phyloP scores from a whole-genome alignment of 2,113 vertebrate species.

The Menura novaehollandiae region DNA sequence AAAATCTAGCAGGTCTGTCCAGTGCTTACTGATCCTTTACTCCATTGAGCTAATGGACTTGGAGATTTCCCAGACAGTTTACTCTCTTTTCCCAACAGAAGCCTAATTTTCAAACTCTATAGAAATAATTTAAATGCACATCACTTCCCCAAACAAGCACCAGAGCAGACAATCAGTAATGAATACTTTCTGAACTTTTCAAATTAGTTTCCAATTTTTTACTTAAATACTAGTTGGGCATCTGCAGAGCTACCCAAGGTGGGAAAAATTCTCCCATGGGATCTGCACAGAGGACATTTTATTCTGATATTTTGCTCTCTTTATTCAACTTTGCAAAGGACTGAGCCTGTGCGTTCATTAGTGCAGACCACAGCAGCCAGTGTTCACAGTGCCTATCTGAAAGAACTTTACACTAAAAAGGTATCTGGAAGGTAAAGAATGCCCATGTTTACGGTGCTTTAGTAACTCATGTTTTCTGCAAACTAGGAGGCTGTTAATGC shows the following conservation, averaged over 20 bases:
- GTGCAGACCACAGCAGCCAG: not conserved
- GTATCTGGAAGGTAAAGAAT: slow-evolving; percentile 35
- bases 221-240: not conserved
- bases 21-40: not conserved
- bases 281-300: not conserved
- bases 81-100: not conserved
- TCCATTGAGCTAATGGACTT: not conserved
- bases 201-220: not conserved
- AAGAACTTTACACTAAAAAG: not conserved
- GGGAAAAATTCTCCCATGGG: not conserved
- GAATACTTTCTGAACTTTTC: not conserved
- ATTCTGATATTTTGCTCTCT: not conserved
- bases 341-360: not conserved
- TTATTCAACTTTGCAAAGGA: not conserved
- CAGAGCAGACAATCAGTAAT: not conserved
- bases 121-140: not conserved
- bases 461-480: slow-evolving; percentile 41
- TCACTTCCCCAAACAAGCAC: not conserved
- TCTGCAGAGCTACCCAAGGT: not conserved
- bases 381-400: not conserved
- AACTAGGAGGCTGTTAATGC: not conserved
- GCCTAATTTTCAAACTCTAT: not conserved
- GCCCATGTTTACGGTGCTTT: slow-evolving; percentile 11
- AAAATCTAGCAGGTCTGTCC: not conserved
- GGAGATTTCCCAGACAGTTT: not conserved